These are phyloP conservation scores for Cetonia aurata DNA, from an alignment of 2,888 invertebrate genomes.

Conservation along the genomic window DNA sequence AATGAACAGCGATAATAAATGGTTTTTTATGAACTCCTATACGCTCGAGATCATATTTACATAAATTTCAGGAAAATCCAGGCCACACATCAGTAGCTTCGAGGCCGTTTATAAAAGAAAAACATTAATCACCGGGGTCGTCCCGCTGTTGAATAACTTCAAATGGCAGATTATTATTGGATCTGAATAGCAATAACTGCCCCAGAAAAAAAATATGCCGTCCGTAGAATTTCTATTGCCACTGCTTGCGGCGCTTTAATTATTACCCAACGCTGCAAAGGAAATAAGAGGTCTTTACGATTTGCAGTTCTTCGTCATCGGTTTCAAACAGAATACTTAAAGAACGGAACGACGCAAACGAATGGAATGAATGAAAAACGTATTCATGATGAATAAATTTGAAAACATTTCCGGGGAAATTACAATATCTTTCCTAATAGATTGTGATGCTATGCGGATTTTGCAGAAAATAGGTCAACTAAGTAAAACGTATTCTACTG, in stretches of 20 bases:
- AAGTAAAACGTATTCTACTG: too few relatives aligned
- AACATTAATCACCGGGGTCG: slow-evolving; percentile 4
- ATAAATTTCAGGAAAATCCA: slow-evolving; percentile 3
- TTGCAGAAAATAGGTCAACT: too few relatives aligned
- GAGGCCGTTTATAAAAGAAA: neutral
- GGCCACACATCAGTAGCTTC: neutral
- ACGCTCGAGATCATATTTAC: slow-evolving; percentile 4
- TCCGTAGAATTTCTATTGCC: slow-evolving; percentile 7
- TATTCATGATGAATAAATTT: slow-evolving; percentile 23
- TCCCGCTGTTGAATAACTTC: slow-evolving; percentile 6
- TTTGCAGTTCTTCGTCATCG: neutral
- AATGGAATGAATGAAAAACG: slow-evolving; percentile 4
- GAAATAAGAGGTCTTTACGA: neutral
- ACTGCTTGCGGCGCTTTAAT: neutral
- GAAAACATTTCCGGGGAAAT: too few relatives aligned
- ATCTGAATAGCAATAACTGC: slow-evolving; percentile 8
- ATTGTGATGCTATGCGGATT: too few relatives aligned
- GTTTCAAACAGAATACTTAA: slow-evolving; percentile 26
- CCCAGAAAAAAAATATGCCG: slow-evolving; percentile 5
- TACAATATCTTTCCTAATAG: too few relatives aligned
- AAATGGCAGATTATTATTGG: slow-evolving; percentile 17
- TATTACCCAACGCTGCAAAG: slow-evolving; percentile 18
- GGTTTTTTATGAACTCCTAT: neutral
- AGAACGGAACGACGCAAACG: slow-evolving; percentile 6
- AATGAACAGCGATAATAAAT: slow-evolving; percentile 3